phyloP scores from a whole-genome alignment of 2,797 vertebrate species.

The Tolypeutes matacus region DNA sequence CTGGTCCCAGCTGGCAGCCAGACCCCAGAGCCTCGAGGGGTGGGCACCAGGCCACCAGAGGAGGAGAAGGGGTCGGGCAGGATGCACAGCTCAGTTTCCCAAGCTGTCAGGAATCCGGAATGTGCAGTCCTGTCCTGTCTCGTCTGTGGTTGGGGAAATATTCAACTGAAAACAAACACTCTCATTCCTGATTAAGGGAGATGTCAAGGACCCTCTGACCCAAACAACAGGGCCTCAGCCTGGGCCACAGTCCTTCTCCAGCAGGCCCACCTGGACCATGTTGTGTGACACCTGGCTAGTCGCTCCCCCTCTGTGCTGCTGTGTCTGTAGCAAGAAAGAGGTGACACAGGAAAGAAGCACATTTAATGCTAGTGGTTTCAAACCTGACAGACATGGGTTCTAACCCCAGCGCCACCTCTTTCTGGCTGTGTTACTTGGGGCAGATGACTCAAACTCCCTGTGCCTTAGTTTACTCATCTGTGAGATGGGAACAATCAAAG shows the following conservation, averaged over 20 bases:
- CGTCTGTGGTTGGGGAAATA: constrained; percentile 72
- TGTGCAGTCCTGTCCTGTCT: constrained; percentile 62
- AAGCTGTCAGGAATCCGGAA: constrained; percentile 71
- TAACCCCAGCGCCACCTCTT: neutral
- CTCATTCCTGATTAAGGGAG: constrained; percentile 55
- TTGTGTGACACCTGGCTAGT: neutral
- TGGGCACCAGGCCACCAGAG: constrained; percentile 58
- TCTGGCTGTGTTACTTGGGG: neutral
- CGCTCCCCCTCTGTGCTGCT: neutral
- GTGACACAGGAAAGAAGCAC: neutral
- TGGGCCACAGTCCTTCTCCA: neutral
- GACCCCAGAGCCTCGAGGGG: constrained; percentile 36
- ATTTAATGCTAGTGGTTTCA: neutral
- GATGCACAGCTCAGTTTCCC: neutral
- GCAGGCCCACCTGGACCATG: neutral
- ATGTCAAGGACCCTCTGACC: constrained; percentile 33
- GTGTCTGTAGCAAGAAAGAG: neutral
- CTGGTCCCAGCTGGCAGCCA: constrained; percentile 32
- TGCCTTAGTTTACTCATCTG: constrained; percentile 20
- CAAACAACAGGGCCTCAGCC: neutral
- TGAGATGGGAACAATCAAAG: neutral
- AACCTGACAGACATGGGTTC: neutral
- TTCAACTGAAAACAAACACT: constrained; percentile 72
- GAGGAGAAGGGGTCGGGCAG: constrained; percentile 40
- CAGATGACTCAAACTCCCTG: neutral